These are phyloP conservation scores for Drosophila sp. DNA, from an alignment of 1,140 invertebrate species.

Conservation along the genomic window DNA sequence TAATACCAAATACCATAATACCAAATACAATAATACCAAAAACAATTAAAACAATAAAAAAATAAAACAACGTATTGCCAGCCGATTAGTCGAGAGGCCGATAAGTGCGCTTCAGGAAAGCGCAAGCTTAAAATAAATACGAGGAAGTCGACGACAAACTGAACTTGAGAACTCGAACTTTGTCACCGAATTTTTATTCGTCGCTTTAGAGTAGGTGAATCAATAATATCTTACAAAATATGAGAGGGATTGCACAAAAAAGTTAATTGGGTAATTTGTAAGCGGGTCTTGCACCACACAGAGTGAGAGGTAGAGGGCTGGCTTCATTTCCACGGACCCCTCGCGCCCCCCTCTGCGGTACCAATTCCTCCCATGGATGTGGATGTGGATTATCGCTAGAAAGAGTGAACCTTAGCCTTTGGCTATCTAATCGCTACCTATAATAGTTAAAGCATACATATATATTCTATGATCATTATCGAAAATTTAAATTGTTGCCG, in stretches of 20 bases:
- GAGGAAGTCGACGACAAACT: constrained; percentile 14
- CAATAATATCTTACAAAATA: constrained; percentile 42
- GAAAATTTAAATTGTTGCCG: neutral
- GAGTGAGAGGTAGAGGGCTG: constrained; percentile 8
- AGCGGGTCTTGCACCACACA: constrained; percentile 43
- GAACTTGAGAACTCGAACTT: constrained; percentile 73
- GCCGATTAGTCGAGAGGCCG: constrained; percentile 36
- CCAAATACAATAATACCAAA: constrained; percentile 9
- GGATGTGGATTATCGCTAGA: constrained; percentile 27
- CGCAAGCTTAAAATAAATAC: constrained; percentile 11
- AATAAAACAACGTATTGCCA: constrained; percentile 10
- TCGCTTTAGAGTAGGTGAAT: constrained; percentile 41
- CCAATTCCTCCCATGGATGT: neutral
- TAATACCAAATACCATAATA: too few species aligned
- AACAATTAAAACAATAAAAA: constrained; percentile 13
- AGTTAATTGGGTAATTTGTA: constrained; percentile 77
- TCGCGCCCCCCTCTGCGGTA: neutral
- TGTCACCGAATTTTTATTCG: constrained; percentile 44
- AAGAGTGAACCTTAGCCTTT: constrained; percentile 42
- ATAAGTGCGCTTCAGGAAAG: constrained; percentile 44
- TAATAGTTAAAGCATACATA: constrained; percentile 8
- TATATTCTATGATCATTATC: constrained; percentile 13
- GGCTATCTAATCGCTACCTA: constrained; percentile 51
- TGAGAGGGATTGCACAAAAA: constrained; percentile 59
- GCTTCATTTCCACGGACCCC: constrained; percentile 36